Evolutionary conservation across 1,140 invertebrate species (phyloP).

Genomic region (Oreohelix idahoensis): DNA sequence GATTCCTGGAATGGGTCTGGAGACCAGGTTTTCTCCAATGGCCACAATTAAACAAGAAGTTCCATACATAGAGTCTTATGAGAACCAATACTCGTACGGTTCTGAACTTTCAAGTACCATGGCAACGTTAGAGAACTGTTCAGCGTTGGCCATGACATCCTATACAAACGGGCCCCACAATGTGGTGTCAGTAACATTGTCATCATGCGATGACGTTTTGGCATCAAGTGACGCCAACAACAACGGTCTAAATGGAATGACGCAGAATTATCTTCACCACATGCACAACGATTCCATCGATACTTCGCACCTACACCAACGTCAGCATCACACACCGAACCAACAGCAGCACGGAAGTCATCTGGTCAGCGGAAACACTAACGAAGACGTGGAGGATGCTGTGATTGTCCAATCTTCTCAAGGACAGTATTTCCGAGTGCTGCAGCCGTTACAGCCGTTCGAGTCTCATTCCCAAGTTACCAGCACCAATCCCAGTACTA

Average conservation of each 20-base stretch:
- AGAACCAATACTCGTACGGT: constrained; percentile 10
- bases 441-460: constrained; percentile 43
- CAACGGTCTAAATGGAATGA: background rate
- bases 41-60: constrained; percentile 28
- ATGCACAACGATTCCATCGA: background rate
- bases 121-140: background rate
- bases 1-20: background rate
- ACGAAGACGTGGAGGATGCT: background rate
- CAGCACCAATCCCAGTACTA: constrained; percentile 17
- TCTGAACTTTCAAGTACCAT: background rate
- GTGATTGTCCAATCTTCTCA: constrained; percentile 36
- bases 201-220: background rate
- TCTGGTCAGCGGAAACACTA: background rate
- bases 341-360: background rate
- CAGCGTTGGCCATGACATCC: background rate
- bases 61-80: constrained; percentile 4
- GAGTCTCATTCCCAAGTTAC: constrained; percentile 21
- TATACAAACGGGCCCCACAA: background rate
- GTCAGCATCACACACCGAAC: background rate
- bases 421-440: constrained; percentile 45
- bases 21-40: background rate
- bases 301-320: background rate
- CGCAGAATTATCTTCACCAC: background rate
- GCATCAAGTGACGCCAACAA: background rate
- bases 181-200: background rate